phyloP scores from a whole-genome alignment of 2,797 vertebrate species.

The Anabas testudineus region DNA sequence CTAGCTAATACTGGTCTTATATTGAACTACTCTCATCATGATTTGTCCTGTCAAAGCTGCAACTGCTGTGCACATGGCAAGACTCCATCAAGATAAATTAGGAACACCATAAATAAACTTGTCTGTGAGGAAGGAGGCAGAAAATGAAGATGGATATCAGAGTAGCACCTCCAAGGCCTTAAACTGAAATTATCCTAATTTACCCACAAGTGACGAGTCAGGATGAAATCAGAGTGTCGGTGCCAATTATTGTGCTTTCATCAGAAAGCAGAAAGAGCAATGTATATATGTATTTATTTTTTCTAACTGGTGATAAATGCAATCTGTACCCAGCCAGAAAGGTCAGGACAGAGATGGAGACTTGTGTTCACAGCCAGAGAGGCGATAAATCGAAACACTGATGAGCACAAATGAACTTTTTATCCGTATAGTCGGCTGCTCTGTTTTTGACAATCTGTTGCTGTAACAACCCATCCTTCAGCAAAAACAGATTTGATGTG shows the following conservation, averaged over 20 bases:
- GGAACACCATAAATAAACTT: slow-evolving; percentile 59
- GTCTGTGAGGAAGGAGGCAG: slow-evolving; percentile 47
- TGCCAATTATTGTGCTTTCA: slow-evolving; percentile 61
- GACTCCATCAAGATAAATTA: slow-evolving; percentile 62
- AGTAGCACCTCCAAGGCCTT: slow-evolving; percentile 38
- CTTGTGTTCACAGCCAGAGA: slow-evolving; percentile 46
- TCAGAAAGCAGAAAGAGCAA: slow-evolving; percentile 41
- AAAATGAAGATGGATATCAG: slow-evolving; percentile 51
- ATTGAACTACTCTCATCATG: slow-evolving; percentile 47
- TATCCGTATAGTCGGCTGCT: slow-evolving; percentile 26
- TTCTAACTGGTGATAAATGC: slow-evolving; percentile 74
- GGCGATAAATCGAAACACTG: slow-evolving; percentile 45
- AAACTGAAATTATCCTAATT: slow-evolving; percentile 62
- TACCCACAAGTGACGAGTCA: slow-evolving; percentile 28
- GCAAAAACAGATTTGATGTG: slow-evolving; percentile 26
- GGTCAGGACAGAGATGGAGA: slow-evolving; percentile 61
- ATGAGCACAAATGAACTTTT: slow-evolving; percentile 67
- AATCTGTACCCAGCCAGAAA: slow-evolving; percentile 59
- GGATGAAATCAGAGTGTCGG: slow-evolving; percentile 13
- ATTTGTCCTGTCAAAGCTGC: slow-evolving; percentile 43
- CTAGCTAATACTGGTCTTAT: slow-evolving; percentile 49
- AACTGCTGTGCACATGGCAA: slow-evolving; percentile 24
- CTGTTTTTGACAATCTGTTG: slow-evolving; percentile 44
- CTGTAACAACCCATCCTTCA: slow-evolving; percentile 26
- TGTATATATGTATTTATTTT: slow-evolving; percentile 57